A percentile compares a stretch with the other conserved stretches of the same genome.
These are phyloP conservation scores for Eueides isabella DNA, from an alignment of 1,140 invertebrate genomes.

Conservation along the genomic window DNA sequence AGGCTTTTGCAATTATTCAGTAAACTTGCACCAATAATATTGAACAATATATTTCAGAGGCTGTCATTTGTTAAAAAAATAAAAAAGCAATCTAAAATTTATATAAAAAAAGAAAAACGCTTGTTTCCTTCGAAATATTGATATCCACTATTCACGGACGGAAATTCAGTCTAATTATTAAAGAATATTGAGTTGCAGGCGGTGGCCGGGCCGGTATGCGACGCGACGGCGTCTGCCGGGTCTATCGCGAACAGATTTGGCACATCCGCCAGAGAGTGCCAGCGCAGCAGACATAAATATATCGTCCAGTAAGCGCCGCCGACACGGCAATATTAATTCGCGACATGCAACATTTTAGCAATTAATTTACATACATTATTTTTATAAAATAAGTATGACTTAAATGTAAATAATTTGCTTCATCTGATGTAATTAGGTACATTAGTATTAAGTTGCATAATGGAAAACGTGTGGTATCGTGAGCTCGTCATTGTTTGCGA, in stretches of 20 bases:
- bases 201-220: conserved; percentile 77
- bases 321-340: conserved; percentile 51
- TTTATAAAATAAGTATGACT: not conserved
- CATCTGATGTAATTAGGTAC: conserved; percentile 2
- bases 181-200: conserved; percentile 38
- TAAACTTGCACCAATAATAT: no score
- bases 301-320: conserved; percentile 60
- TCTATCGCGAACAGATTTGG: conserved; percentile 76
- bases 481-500: conserved; percentile 62
- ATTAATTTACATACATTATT: not conserved
- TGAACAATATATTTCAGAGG: no score
- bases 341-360: conserved; percentile 39
- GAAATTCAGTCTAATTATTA: not conserved
- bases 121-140: no score
- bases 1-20: not conserved
- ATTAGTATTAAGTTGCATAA: conserved; percentile 55
- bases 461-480: conserved; percentile 47
- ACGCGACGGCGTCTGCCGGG: conserved; percentile 72
- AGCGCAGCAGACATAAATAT: conserved; percentile 70
- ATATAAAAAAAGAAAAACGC: no score
- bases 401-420: not conserved
- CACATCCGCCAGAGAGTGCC: conserved; percentile 74
- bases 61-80: no score
- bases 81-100: no score
- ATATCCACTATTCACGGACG: no score